Conservation (phyloP, 1,140 invertebrate species). For the Atta texana region DNA sequence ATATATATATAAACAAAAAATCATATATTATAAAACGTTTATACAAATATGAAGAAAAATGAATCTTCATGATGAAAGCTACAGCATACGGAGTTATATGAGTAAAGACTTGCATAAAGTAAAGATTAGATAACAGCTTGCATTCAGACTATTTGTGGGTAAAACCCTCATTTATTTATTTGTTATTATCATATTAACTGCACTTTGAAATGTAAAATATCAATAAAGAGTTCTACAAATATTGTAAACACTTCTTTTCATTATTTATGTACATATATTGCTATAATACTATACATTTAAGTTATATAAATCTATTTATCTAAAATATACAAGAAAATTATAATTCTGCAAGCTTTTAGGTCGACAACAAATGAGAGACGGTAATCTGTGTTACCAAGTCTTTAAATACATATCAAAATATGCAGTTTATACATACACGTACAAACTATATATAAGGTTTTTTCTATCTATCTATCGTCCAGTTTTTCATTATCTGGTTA, state of each 20-base stretch:
- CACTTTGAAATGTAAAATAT: constrained; percentile 29
- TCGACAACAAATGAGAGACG: background rate
- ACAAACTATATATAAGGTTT: background rate
- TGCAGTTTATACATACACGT: background rate
- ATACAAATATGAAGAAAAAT: constrained; percentile 10
- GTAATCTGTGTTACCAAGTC: background rate
- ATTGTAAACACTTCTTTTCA: background rate
- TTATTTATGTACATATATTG: background rate
- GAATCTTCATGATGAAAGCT: constrained; percentile 23
- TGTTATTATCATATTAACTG: constrained; percentile 32
- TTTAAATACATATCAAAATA: background rate
- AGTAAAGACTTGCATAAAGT: constrained; percentile 41
- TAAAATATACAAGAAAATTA: background rate
- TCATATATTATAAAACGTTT: constrained; percentile 8
- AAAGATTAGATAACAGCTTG: constrained; percentile 49
- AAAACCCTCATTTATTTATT: background rate
- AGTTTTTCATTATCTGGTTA: no score
- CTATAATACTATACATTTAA: background rate
- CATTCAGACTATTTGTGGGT: constrained; percentile 20
- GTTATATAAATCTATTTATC: background rate
- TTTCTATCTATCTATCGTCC: background rate
- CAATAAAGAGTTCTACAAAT: background rate
- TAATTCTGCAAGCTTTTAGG: background rate
- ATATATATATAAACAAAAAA: background rate
- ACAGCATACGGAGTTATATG: background rate